Evolutionary conservation across 2,888 invertebrate species (phyloP).

Genomic region (Heliconius erato): DNA sequence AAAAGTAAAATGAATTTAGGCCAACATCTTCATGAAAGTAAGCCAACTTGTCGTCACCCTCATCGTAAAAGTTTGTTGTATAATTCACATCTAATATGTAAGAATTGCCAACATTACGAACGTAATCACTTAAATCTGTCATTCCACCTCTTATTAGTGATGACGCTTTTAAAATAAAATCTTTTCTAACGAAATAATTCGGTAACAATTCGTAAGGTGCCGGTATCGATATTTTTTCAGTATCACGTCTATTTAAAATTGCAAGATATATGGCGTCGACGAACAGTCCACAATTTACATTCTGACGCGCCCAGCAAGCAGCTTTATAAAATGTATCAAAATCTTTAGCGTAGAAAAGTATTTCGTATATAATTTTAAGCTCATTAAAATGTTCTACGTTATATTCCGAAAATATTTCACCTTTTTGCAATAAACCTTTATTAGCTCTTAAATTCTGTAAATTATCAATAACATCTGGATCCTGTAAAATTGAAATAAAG

Average conservation of each 20-base stretch:
- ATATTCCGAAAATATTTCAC: constrained; percentile 76
- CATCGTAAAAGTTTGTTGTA: constrained; percentile 71
- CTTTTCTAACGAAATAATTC: constrained; percentile 87
- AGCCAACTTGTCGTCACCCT: constrained; percentile 85
- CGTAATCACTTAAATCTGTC: constrained; percentile 61
- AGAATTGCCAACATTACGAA: constrained; percentile 73
- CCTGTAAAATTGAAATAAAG: constrained; percentile 61
- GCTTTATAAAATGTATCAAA: constrained; percentile 86
- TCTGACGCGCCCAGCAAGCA: constrained; percentile 86
- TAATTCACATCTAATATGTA: constrained; percentile 76
- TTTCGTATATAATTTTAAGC: constrained; percentile 73
- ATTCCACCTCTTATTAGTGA: constrained; percentile 66
- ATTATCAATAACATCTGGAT: constrained; percentile 64
- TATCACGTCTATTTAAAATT: constrained; percentile 85
- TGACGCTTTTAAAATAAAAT: constrained; percentile 83
- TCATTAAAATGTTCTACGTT: constrained; percentile 68
- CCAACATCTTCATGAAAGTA: constrained; percentile 91
- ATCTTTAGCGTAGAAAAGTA: constrained; percentile 85
- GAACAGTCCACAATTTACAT: constrained; percentile 88
- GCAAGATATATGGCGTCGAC: constrained; percentile 87
- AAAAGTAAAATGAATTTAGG: constrained; percentile 88
- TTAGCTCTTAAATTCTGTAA: constrained; percentile 63
- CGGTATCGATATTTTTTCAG: constrained; percentile 86
- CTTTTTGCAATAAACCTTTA: constrained; percentile 69
- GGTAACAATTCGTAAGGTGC: constrained; percentile 89